Evolutionary conservation across 1,140 invertebrate species (phyloP), one percentile per base, ranked within the genome.

Genomic region (Maconellicoccus hirsutus): DNA sequence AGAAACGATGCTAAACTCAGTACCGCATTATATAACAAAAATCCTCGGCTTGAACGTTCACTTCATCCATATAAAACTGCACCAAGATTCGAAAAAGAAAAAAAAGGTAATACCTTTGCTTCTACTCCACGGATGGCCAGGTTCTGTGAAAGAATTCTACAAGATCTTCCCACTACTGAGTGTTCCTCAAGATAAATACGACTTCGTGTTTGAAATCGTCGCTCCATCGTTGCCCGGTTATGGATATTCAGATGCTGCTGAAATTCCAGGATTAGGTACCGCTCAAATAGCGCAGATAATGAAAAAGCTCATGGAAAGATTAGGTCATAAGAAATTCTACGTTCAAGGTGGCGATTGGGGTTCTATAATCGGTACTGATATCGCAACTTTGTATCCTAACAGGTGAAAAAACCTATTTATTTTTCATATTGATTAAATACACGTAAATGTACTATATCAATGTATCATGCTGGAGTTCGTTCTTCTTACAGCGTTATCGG

Each of bases 311-410:
- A 96, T 96, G 94, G 75, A 82, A 1, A 82, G 90, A 63, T 80
- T 96, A 0, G 90, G 90, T 0, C 84, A 85, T 76, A 76, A 88
- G 0, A 86, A 87, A 76, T 97, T 86, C 78, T 88, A 92, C 71
- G 79, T 89, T 0, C 93, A 96, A 79, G 92, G 92, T 4, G 92
- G 92, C 12, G 93, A 96, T 76, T 91, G 89, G 89, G 91, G 91
- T 0, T 77, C 85, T 0, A 6, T 84, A 0, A 85, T 93, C 59
- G 83, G 80, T 0, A 73, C 79, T 0, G 75, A 79, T 70, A 79
- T 94, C 77, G 86, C 86, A 4, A 80, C 80, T 0, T 72, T 92
- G 0, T 93, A 84, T 75, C 89, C 90, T 0, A 80, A 91, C 22
- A 79, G 79, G 82, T 83, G 76, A 75, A 76, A 75, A 33, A 19